Conservation (phyloP, 2,888 invertebrate genomes). For the Nymphalis urticae region DNA sequence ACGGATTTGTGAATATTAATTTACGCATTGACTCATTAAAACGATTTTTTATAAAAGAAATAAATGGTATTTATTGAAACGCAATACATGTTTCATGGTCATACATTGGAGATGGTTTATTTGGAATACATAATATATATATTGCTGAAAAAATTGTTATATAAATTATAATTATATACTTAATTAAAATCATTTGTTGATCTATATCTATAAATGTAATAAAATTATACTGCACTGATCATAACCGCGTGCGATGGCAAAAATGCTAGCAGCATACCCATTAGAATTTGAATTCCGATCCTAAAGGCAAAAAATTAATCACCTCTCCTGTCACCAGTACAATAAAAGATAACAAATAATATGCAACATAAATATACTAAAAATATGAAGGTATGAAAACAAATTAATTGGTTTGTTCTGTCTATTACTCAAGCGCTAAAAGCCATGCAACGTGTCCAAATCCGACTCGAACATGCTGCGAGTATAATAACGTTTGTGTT, state of each 20-base stretch:
- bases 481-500: conserved; percentile 38
- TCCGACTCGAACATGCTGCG: conserved; percentile 44
- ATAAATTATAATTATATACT: too few species aligned
- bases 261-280: too few species aligned
- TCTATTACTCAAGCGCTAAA: conserved; percentile 59
- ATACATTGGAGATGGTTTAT: not conserved
- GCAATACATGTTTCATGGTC: not conserved
- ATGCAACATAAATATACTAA: not conserved
- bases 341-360: too few species aligned
- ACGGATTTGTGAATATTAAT: conserved; percentile 17
- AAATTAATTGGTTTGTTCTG: conserved; percentile 39
- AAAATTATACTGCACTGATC: too few species aligned
- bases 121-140: not conserved
- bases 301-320: too few species aligned
- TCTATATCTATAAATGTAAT: too few species aligned
- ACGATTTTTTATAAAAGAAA: conserved; percentile 9
- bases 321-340: too few species aligned
- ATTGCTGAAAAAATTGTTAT: not conserved
- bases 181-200: too few species aligned
- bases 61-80: not conserved
- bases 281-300: too few species aligned
- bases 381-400: conserved; percentile 23
- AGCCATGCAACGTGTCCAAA: conserved; percentile 47
- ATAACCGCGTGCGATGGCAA: too few species aligned
- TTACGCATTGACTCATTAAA: conserved; percentile 13